Percentiles rank a stretch among this genome's conserved stretches.
Conservation (phyloP, 2,888 invertebrate species). For the Salticus scenicus region DNA sequence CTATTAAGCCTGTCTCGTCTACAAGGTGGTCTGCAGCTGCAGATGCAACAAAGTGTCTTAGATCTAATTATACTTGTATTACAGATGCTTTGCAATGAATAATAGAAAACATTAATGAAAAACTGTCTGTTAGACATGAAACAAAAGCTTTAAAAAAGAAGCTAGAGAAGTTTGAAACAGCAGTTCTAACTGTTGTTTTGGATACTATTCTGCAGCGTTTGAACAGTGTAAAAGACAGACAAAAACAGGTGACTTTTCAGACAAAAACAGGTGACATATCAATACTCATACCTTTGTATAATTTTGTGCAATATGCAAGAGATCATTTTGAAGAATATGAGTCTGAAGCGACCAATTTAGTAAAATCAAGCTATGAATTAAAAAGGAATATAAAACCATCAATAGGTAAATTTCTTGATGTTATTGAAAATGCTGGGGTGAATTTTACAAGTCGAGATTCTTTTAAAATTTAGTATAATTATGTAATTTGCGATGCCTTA, state of each 20-base stretch:
- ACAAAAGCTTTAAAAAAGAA: background rate
- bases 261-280: background rate
- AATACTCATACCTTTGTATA: background rate
- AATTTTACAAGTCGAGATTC: too few species aligned
- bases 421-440: too few species aligned
- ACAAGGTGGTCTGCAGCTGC: background rate
- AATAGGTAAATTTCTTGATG: too few species aligned
- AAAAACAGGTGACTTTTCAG: background rate
- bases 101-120: background rate
- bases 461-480: too few species aligned
- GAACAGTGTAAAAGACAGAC: background rate
- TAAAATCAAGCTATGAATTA: too few species aligned
- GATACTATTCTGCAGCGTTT: background rate
- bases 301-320: background rate
- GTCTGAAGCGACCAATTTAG: too few species aligned
- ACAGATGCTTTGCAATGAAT: background rate
- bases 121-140: background rate
- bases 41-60: background rate
- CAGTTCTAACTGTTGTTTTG: background rate
- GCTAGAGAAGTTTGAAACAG: background rate
- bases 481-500: too few species aligned
- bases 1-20: background rate
- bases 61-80: background rate
- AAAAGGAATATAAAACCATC: too few species aligned
- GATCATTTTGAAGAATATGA: too few species aligned